Evolutionary conservation across 2,113 vertebrate genomes (phyloP), one percentile per base, ranked within the genome.

Genomic region (Scopus umbretta): DNA sequence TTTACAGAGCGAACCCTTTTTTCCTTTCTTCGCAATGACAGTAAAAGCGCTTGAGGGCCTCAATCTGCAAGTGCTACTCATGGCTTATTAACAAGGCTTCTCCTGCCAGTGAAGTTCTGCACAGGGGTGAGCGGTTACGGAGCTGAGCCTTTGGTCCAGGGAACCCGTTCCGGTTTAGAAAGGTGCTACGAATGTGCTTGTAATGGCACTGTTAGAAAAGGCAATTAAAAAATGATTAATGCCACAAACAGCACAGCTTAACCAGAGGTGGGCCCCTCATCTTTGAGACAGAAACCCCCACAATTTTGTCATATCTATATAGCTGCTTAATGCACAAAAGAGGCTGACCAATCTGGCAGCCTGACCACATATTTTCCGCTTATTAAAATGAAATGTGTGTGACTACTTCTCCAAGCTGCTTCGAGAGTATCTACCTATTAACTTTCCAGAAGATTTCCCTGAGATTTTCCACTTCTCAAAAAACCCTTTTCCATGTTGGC

Each of bases 291-390:
- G 74, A 91, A 30, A 4, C 5, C 27, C 21, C 19, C 36, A 7
- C n/a, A 22, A 56, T 92, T 94, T 80, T 5, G 6, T 76, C 63
- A 32, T 73, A 22, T 66, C 34, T 50, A 1, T 21, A 20, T 47
- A 53, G n/a, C 45, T 72, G 66, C 85, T 70, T 30, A 59, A 66
- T 40, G 43, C 42, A 58, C 58, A 80, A 43, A 68, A 76, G 67
- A 40, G 63, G 16, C 38, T 86, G 88, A 83, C 16, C 70, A 72
- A 45, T 73, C 81, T 94, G 92, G 81, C 75, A 71, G 55, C 25
- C 72, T 90, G 75, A 62, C 42, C 79, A 25, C 36, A 8, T 86
- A 88, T 76, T 96, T 95, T 93, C 96, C 85, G 86, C 58, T 76
- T 92, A 29, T 10, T 65, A 79, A 88, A 96, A 58, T 38, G 62